Evolutionary conservation across 2,888 invertebrate species (phyloP), one percentile per base, ranked within the genome.

Genomic region (Macaria notata): DNA sequence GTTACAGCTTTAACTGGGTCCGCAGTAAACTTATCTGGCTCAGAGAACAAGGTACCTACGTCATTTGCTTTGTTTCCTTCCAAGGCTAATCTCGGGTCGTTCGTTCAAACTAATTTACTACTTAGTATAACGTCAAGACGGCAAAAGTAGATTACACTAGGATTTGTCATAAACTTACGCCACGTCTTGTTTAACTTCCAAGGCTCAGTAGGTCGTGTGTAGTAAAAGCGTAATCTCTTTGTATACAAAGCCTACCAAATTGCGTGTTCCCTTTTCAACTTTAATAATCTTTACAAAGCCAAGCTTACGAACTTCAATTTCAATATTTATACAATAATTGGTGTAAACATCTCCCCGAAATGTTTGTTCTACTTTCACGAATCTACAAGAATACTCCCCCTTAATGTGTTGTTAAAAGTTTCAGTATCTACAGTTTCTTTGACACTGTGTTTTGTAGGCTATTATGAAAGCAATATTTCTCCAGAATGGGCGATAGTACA

Each of bases 391-490:
- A 49, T 33, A 31, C 6, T 48, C 31, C 0, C 30, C 47, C 7
- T 9, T 29, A 52, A 48, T 44, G 49, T 41, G n/a, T 41, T 33
- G 49, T 43, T 42, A 49, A 62, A 68, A 60, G 57, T 62, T 46
- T 62, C 54, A 58, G 29, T 42, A 47, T 19, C 19, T 19, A 19
- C 9, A 29, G 38, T 36, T 44, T 9, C 46, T 47, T 54, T 62
- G 55, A 66, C 65, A 63, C 57, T 54, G 61, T 54, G 66, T 65
- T 73, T 69, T 69, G 62, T 63, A 48, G 63, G 64, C 68, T 70
- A 68, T 73, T 75, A 74, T 68, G 69, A 58, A 47, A 59, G 66
- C 57, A 61, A 71, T 76, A 74, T 72, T 68, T 76, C 73, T 76
- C 66, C 58, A 54, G 62, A 76, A 77, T 76, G 66, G 72, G 68